phyloP scores from a whole-genome alignment of 2,113 vertebrate species.

The Mobula hypostoma region DNA sequence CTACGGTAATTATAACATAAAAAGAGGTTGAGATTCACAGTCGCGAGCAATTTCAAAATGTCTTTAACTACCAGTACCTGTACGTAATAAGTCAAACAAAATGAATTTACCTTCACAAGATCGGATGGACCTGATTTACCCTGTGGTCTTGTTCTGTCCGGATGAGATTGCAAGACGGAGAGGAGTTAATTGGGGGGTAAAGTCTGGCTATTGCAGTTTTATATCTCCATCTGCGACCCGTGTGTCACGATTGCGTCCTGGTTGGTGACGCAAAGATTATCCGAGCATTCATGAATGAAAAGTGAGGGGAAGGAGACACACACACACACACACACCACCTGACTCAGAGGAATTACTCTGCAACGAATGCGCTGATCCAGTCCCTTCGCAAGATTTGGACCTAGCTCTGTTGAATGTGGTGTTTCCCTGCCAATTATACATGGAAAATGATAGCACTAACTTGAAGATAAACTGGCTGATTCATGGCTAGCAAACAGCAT shows the following conservation, averaged over 20 bases:
- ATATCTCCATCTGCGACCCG: background rate
- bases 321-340: too few species aligned
- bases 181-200: slow-evolving; percentile 13
- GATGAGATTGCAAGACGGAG: background rate
- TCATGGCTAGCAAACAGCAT: background rate
- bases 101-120: background rate
- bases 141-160: background rate
- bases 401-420: too few species aligned
- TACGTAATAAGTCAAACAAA: too few species aligned
- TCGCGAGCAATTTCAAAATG: too few species aligned
- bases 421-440: too few species aligned
- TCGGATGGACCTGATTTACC: background rate
- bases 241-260: background rate
- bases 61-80: too few species aligned
- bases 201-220: background rate
- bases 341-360: too few species aligned
- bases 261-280: background rate
- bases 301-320: background rate
- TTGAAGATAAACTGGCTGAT: background rate
- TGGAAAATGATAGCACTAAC: background rate
- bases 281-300: slow-evolving; percentile 4
- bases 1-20: too few species aligned
- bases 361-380: background rate
- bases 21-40: too few species aligned
- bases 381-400: background rate